Base-by-base conservation (phyloP, 2,113 vertebrate species). In the Pitta sordida region DNA sequence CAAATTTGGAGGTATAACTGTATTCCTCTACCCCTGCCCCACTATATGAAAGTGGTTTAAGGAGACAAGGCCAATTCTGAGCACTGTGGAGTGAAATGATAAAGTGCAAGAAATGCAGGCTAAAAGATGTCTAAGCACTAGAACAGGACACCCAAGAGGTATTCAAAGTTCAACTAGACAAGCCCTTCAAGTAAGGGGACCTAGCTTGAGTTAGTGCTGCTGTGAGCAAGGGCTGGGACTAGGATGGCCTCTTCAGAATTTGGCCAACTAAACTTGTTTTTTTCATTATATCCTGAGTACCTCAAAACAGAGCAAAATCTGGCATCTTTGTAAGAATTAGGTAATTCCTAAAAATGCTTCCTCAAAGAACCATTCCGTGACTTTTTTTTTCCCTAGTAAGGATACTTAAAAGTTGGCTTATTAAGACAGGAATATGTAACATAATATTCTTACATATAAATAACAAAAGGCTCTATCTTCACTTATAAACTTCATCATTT, bases 1-100 rank as follows among this genome's bases (percentile, higher is more conserved):
- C n/a, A n/a, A n/a, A n/a, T n/a, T n/a, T n/a, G n/a, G n/a, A n/a
- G n/a, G n/a, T n/a, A n/a, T n/a, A n/a, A n/a, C n/a, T n/a, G n/a
- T 26, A 9, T 27, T 56, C 17, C 13, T 7, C 6, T 37, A 7
- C 12, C 4, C 6, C 19, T 2, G 0, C 6, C 20, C 27, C 29
- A 48, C 9, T 10, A 48, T 10, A 63, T 80, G 53, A 60, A 68
- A 6, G 12, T 3, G 3, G 26, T 18, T 52, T 52, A 76, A 67
- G 41, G 24, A 74, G 13, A 81, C 6, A 58, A 70, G 58, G 15
- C 4, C 20, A 52, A 4, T 53, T 73, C 59, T 19, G 26, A 74
- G 41, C 17, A 3, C 21, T 4, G 8, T 48, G 58, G 34, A 71
- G 8, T 15, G 19, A 86, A 91, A 69, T 2, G 2, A 70, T 18